phyloP scores from a whole-genome alignment of 1,140 invertebrate genomes.

The Trichoplusia ni region DNA sequence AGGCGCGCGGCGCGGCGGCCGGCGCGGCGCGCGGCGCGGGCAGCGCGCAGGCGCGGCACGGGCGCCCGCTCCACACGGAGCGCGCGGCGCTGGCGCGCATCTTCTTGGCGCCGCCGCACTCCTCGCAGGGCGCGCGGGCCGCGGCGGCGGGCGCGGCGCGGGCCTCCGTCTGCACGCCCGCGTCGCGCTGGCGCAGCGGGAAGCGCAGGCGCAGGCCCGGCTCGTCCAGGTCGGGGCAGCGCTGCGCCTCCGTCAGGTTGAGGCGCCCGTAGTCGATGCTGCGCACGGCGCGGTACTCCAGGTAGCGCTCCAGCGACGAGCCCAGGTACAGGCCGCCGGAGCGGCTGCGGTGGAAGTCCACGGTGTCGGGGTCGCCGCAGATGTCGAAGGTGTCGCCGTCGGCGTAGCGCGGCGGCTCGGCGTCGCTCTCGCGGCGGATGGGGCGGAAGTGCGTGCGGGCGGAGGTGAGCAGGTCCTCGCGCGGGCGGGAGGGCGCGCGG shows the following conservation, averaged over 20 bases:
- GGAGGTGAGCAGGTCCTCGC: slow-evolving; percentile 88
- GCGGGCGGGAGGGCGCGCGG: slow-evolving; percentile 28
- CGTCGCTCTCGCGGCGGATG: slow-evolving; percentile 83
- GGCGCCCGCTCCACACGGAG: too few species aligned
- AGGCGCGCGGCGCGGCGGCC: slow-evolving; percentile 48
- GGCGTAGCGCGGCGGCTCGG: slow-evolving; percentile 75
- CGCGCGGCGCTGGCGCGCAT: slow-evolving; percentile 53
- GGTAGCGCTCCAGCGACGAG: slow-evolving; percentile 72
- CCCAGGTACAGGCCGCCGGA: slow-evolving; percentile 78
- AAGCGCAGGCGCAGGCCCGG: slow-evolving; percentile 78
- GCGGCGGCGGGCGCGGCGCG: not conserved
- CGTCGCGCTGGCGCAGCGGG: slow-evolving; percentile 77
- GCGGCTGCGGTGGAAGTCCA: slow-evolving; percentile 77
- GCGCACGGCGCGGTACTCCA: slow-evolving; percentile 77
- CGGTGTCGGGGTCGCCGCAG: slow-evolving; percentile 84
- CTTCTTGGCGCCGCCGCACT: too few species aligned
- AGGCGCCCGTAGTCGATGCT: slow-evolving; percentile 72
- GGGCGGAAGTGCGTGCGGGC: slow-evolving; percentile 89
- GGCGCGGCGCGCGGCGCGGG: slow-evolving; percentile 49
- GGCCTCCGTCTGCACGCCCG: slow-evolving; percentile 79
- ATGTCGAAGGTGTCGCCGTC: slow-evolving; percentile 87
- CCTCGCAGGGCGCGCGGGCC: slow-evolving; percentile 32
- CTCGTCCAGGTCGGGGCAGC: slow-evolving; percentile 70
- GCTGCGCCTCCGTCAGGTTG: slow-evolving; percentile 67
- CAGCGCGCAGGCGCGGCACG: slow-evolving; percentile 53